Percentiles rank a stretch among this genome's conserved stretches.
phyloP scores from a whole-genome alignment of 2,797 vertebrate species.

The Hydrolagus colliei region DNA sequence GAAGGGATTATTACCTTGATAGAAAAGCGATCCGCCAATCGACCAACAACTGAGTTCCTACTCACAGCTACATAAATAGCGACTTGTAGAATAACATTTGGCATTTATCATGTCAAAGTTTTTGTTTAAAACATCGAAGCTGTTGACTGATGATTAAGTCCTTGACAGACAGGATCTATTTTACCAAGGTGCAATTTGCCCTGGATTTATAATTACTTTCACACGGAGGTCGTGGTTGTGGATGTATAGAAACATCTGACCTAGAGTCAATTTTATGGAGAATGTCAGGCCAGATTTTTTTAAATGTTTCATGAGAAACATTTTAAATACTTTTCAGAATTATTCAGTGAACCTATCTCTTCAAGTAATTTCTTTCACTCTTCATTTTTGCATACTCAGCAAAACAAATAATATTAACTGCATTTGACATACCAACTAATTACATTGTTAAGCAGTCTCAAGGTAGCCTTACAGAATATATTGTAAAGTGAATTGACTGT shows the following conservation, averaged over 20 bases:
- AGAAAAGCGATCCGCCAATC: no score
- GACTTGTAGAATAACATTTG: no score
- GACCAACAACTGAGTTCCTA: no score
- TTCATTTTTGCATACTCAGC: background rate
- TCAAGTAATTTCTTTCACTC: background rate
- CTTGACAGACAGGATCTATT: conserved; percentile 8
- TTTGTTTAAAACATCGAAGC: no score
- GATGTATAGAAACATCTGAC: background rate
- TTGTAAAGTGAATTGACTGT: no score
- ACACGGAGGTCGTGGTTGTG: background rate
- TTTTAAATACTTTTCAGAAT: background rate
- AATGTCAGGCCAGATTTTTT: background rate
- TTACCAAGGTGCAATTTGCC: background rate
- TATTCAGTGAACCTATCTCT: background rate
- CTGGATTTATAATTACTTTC: conserved; percentile 7
- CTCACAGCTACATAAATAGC: no score
- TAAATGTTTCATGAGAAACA: background rate
- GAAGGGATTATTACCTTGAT: no score
- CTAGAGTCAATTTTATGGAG: background rate
- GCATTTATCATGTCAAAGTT: no score
- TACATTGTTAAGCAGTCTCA: no score
- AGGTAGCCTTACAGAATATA: no score
- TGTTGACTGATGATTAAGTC: background rate
- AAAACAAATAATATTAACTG: no score
- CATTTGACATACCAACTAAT: no score